phyloP scores from a whole-genome alignment of 2,888 invertebrate genomes.

The Blera fallax region DNA sequence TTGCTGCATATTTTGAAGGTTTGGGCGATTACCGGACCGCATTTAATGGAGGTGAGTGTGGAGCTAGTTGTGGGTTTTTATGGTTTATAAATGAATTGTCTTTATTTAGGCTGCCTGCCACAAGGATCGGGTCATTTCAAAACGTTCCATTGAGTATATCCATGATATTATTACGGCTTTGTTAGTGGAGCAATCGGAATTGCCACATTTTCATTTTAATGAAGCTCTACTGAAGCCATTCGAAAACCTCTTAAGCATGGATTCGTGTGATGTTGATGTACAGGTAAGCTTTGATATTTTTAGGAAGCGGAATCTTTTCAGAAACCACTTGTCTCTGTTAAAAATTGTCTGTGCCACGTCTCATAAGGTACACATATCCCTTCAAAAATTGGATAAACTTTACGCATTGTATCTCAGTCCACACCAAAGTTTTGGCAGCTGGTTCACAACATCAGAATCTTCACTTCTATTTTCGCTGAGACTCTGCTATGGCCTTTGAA shows the following conservation, averaged over 20 bases:
- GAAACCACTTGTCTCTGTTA: too few relatives aligned
- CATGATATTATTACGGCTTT: slow-evolving; percentile 95
- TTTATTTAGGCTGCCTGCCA: slow-evolving; percentile 91
- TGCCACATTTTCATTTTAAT: slow-evolving; percentile 97
- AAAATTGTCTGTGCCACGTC: too few relatives aligned
- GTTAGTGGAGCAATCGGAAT: slow-evolving; percentile 92
- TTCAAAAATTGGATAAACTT: too few relatives aligned
- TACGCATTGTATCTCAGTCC: too few relatives aligned
- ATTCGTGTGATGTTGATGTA: slow-evolving; percentile 95
- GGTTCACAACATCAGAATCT: too few relatives aligned
- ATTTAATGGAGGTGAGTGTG: slow-evolving; percentile 91
- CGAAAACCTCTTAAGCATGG: slow-evolving; percentile 95
- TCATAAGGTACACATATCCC: too few relatives aligned
- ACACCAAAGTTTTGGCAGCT: too few relatives aligned
- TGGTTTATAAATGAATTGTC: background rate
- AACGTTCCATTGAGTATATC: slow-evolving; percentile 94
- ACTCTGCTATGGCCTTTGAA: too few relatives aligned
- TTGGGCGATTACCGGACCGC: slow-evolving; percentile 96
- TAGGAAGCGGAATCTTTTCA: too few relatives aligned
- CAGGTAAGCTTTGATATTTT: slow-evolving; percentile 83
- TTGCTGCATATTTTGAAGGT: slow-evolving; percentile 94
- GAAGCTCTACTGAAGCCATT: slow-evolving; percentile 97
- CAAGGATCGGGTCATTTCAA: slow-evolving; percentile 93
- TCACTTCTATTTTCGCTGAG: too few relatives aligned
- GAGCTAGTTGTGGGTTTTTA: background rate